phyloP scores from a whole-genome alignment of 1,140 invertebrate genomes.

The Glomeris maerens region DNA sequence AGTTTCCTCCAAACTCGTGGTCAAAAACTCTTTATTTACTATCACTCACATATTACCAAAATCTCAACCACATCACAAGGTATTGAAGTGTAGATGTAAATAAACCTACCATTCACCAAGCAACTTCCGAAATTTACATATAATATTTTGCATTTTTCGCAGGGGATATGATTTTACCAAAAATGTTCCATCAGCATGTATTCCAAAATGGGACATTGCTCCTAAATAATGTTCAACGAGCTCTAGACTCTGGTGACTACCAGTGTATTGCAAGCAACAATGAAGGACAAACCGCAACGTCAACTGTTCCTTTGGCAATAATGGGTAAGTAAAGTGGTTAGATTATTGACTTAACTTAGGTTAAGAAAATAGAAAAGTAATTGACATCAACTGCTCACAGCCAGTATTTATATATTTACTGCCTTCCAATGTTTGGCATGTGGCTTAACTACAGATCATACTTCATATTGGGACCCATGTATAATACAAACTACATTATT shows the following conservation, averaged over 20 bases:
- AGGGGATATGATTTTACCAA: slow-evolving; percentile 26
- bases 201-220: slow-evolving; percentile 26
- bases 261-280: slow-evolving; percentile 26
- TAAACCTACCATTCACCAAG: neutral
- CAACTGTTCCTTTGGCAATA: slow-evolving; percentile 7
- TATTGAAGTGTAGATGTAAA: neutral
- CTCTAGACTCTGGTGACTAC: slow-evolving; percentile 29
- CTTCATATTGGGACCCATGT: neutral
- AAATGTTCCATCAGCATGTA: slow-evolving; percentile 31
- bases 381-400: neutral
- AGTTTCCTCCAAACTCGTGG: too few relatives aligned
- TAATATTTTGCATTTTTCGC: neutral
- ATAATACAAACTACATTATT: neutral
- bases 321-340: slow-evolving; percentile 9
- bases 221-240: slow-evolving; percentile 27
- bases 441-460: neutral
- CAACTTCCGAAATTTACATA: neutral
- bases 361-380: neutral
- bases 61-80: neutral
- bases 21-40: too few relatives aligned
- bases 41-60: neutral
- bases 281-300: slow-evolving; percentile 18
- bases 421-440: neutral
- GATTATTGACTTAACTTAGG: neutral
- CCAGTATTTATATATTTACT: neutral